phyloP scores from a whole-genome alignment of 2,797 vertebrate genomes.

The Bucorvus abyssinicus region DNA sequence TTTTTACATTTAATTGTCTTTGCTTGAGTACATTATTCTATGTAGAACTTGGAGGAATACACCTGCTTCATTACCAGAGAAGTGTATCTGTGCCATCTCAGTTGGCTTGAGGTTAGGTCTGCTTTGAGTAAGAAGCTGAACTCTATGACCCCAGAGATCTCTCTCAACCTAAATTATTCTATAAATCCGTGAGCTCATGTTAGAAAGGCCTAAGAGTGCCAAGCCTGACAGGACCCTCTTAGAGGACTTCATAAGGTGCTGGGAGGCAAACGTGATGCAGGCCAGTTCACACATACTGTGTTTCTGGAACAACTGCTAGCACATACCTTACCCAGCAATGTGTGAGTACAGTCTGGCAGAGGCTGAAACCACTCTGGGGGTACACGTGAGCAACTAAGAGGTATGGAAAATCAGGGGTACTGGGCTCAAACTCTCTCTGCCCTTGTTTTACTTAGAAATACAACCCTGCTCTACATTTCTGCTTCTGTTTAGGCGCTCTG shows the following conservation, averaged over 20 bases:
- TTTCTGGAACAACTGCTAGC: too few species aligned
- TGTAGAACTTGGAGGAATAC: not conserved
- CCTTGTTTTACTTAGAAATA: not conserved
- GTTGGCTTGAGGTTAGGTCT: not conserved
- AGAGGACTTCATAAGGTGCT: not conserved
- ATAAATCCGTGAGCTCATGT: not conserved
- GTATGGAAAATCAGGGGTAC: not conserved
- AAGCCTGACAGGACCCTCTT: not conserved
- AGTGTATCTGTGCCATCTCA: not conserved
- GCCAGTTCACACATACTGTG: not conserved
- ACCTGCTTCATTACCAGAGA: not conserved
- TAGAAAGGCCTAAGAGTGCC: not conserved
- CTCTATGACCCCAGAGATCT: rapidly evolving
- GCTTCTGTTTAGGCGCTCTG: not conserved
- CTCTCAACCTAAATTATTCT: not conserved
- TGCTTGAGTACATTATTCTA: not conserved
- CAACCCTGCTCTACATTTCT: not conserved
- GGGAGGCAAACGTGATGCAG: not conserved
- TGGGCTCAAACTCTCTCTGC: not conserved
- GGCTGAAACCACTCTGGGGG: not conserved
- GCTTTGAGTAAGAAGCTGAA: not conserved
- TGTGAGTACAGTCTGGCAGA: not conserved
- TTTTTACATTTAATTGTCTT: not conserved
- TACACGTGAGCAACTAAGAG: not conserved
- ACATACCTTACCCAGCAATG: not conserved